Evolutionary conservation across 2,113 vertebrate species (phyloP).

Genomic region (Circaetus gallicus): DNA sequence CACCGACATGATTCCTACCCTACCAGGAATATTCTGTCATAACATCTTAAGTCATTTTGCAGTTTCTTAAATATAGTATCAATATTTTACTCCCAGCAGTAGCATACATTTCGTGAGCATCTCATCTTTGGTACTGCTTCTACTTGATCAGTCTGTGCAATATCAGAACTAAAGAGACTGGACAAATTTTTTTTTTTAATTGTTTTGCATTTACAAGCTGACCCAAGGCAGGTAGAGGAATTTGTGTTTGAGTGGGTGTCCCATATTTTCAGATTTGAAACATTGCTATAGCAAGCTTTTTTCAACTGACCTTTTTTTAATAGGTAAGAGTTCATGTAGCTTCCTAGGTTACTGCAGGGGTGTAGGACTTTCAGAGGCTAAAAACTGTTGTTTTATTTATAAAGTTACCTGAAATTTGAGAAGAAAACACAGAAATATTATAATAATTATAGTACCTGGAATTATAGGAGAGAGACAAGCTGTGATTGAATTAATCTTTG

Average conservation of each 20-base stretch:
- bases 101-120: not conserved
- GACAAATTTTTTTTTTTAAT: not conserved
- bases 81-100: not conserved
- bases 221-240: not conserved
- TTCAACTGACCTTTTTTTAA: not conserved
- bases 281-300: not conserved
- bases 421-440: not conserved
- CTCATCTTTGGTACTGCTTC: not conserved
- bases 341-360: not conserved
- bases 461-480: not conserved
- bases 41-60: not conserved
- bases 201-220: not conserved
- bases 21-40: not conserved
- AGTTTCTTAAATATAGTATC: not conserved
- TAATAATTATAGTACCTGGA: not conserved
- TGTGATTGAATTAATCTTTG: not conserved
- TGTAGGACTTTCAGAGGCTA: not conserved
- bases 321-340: not conserved
- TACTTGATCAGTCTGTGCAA: not conserved
- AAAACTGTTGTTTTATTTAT: not conserved
- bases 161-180: not conserved
- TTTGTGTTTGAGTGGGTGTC: not conserved
- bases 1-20: not conserved
- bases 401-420: not conserved
- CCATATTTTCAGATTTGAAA: not conserved